These are phyloP conservation scores for Crocuta crocuta DNA, from an alignment of 2,113 vertebrate genomes.

Conservation along the genomic window DNA sequence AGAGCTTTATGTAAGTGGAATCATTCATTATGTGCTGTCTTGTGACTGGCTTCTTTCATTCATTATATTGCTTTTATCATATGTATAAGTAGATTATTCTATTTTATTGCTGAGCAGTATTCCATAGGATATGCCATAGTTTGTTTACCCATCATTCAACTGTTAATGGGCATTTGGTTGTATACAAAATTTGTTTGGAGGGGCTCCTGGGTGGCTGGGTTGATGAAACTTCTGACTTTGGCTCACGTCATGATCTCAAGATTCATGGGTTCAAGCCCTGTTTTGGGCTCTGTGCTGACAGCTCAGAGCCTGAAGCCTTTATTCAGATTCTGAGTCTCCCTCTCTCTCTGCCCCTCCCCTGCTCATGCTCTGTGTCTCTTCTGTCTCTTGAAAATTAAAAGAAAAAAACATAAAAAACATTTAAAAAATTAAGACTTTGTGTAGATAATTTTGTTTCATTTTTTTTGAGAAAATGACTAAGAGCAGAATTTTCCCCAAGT, in stretches of 20 bases:
- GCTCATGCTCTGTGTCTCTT: too few relatives aligned
- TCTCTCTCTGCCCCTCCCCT: too few relatives aligned
- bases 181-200: neutral
- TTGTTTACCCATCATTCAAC: neutral
- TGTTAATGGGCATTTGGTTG: neutral
- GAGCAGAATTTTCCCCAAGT: neutral
- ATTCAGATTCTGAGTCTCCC: too few relatives aligned
- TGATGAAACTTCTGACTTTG: too few relatives aligned
- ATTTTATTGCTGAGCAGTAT: neutral
- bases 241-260: too few relatives aligned
- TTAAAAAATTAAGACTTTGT: neutral
- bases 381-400: too few relatives aligned
- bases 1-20: neutral
- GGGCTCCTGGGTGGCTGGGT: too few relatives aligned
- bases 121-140: neutral
- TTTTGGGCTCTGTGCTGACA: too few relatives aligned
- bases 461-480: neutral
- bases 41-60: neutral
- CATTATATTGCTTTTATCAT: neutral
- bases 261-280: too few relatives aligned
- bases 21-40: neutral
- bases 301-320: too few relatives aligned
- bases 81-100: too few relatives aligned
- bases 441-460: neutral
- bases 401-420: too few relatives aligned